A percentile compares a stretch with the other conserved stretches of the same genome.
These are phyloP conservation scores for Chiroxiphia lanceolata DNA, from an alignment of 2,797 vertebrate genomes.

Conservation along the genomic window DNA sequence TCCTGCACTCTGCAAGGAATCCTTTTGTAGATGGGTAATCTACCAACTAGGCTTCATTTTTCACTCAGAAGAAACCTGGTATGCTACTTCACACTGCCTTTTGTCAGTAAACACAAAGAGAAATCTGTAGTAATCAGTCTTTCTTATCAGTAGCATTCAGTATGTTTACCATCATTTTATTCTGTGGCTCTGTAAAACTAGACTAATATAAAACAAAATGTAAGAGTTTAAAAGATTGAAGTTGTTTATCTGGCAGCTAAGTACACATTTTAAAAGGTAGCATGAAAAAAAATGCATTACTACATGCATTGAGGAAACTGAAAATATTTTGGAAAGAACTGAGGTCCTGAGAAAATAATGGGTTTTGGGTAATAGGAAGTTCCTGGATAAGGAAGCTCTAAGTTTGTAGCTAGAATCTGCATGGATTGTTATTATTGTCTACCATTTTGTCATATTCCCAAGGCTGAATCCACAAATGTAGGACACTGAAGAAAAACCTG, in stretches of 20 bases:
- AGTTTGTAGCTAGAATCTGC: background rate
- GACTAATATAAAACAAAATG: slow-evolving; percentile 59
- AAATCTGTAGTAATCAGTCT: slow-evolving; percentile 77
- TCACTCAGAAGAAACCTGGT: slow-evolving; percentile 56
- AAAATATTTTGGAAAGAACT: background rate
- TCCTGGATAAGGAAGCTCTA: background rate
- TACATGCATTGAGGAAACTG: background rate
- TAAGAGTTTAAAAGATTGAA: background rate
- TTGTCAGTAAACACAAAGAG: slow-evolving; percentile 77
- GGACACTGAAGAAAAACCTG: background rate
- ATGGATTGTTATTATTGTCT: background rate
- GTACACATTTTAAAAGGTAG: background rate
- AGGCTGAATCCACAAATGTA: background rate
- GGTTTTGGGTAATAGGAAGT: background rate
- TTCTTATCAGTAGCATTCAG: slow-evolving; percentile 73
- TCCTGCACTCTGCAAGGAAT: slow-evolving; percentile 35
- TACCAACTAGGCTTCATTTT: slow-evolving; percentile 69
- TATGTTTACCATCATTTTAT: slow-evolving; percentile 65
- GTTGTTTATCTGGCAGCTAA: background rate
- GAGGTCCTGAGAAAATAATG: background rate
- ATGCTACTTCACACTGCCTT: slow-evolving; percentile 51
- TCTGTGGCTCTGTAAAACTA: slow-evolving; percentile 54
- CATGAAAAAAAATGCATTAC: background rate
- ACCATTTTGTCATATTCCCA: background rate
- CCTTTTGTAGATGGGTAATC: slow-evolving; percentile 57